Conservation (phyloP, 2,113 vertebrate species). For the Syrrhaptes paradoxus region DNA sequence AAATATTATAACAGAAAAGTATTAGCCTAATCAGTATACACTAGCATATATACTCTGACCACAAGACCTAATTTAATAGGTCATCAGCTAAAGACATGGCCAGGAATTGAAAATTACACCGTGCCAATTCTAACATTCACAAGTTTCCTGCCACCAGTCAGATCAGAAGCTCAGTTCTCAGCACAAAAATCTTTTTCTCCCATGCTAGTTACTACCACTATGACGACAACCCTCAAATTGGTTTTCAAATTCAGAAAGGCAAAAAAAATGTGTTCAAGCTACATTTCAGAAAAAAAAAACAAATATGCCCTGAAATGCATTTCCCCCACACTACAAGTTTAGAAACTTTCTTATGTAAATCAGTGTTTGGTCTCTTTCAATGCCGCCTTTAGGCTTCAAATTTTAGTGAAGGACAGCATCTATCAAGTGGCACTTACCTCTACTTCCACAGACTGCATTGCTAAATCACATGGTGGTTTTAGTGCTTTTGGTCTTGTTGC, state of each 20-base stretch:
- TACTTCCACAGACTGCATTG: constrained; percentile 90
- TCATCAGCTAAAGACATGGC: background rate
- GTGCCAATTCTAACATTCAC: background rate
- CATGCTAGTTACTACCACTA: background rate
- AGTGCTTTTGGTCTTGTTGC: constrained; percentile 89
- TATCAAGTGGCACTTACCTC: constrained; percentile 74
- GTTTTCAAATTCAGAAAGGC: background rate
- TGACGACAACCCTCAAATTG: background rate
- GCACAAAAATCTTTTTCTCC: background rate
- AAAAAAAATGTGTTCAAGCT: background rate
- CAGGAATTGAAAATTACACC: background rate
- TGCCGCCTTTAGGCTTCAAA: background rate
- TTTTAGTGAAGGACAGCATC: background rate
- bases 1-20: background rate
- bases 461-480: constrained; percentile 89
- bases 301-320: background rate
- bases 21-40: background rate
- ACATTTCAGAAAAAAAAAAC: background rate
- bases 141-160: background rate
- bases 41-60: background rate
- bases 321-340: background rate
- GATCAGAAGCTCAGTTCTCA: background rate
- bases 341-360: background rate
- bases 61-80: background rate
- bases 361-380: background rate